Evolutionary conservation across 2,888 invertebrate genomes (phyloP).

Genomic region (Campoplex nolae): DNA sequence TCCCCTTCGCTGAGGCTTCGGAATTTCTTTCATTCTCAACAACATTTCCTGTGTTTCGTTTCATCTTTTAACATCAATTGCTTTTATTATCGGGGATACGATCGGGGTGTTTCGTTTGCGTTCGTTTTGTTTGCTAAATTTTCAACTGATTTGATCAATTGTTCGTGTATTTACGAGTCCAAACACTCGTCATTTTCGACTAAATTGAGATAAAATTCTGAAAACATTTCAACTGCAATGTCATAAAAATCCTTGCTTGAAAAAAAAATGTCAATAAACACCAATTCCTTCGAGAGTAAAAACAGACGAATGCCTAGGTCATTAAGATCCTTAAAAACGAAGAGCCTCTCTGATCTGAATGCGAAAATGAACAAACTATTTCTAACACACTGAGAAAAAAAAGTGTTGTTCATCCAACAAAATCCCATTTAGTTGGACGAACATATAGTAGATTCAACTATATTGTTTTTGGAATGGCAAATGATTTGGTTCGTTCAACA

Average conservation of each 20-base stretch:
- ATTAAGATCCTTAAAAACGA: not conserved
- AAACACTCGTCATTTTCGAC: not conserved
- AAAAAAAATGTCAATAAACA: not conserved
- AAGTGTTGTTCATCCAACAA: too few relatives aligned
- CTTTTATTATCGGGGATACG: not conserved
- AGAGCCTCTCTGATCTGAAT: too few relatives aligned
- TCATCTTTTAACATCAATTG: not conserved
- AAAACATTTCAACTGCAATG: too few relatives aligned
- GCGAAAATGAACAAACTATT: too few relatives aligned
- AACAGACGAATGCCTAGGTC: not conserved
- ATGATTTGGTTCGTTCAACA: too few relatives aligned
- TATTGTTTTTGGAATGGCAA: too few relatives aligned
- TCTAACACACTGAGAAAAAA: too few relatives aligned
- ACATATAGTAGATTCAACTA: too few relatives aligned
- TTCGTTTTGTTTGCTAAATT: not conserved
- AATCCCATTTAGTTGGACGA: too few relatives aligned
- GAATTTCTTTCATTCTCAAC: conserved; percentile 39
- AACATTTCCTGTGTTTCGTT: conserved; percentile 44
- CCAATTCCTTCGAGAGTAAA: too few relatives aligned
- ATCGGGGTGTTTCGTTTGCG: not conserved
- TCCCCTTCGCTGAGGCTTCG: conserved; percentile 73
- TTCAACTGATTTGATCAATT: not conserved
- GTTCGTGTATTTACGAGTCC: not conserved
- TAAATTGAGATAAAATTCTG: not conserved
- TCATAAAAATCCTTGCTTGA: not conserved